A percentile compares a stretch with the other conserved stretches of the same genome.
Conservation (phyloP, 2,113 vertebrate genomes). For the Nothobranchius furzeri region DNA sequence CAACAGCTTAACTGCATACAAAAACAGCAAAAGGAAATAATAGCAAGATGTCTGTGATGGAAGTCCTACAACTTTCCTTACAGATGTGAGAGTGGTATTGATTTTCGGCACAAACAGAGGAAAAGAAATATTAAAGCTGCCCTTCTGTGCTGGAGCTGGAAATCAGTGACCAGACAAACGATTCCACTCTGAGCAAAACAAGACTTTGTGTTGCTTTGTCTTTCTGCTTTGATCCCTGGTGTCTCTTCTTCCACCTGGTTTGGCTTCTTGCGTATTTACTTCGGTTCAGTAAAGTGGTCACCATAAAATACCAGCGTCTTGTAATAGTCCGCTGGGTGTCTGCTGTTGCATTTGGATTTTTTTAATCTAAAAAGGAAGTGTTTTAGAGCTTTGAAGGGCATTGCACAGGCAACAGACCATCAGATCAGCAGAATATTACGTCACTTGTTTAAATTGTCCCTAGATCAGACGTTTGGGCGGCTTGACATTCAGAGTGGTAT, state of each 20-base stretch:
- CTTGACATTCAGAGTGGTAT: not conserved
- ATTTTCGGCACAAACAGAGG: not conserved
- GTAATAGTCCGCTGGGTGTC: slow-evolving; percentile 2
- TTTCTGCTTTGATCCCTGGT: slow-evolving; percentile 1
- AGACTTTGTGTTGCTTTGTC: slow-evolving; percentile 1
- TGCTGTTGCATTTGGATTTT: not conserved
- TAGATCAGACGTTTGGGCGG: no score
- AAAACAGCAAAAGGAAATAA: not conserved
- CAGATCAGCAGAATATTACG: not conserved
- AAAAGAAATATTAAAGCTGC: not conserved
- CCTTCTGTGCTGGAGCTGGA: not conserved
- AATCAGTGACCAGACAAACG: not conserved
- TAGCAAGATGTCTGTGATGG: not conserved
- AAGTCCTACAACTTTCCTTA: not conserved
- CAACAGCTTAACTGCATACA: not conserved
- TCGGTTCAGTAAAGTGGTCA: slow-evolving; percentile 5
- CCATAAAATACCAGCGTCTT: not conserved
- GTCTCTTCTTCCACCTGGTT: slow-evolving; percentile 12
- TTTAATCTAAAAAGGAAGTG: not conserved
- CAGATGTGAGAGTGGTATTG: slow-evolving; percentile 6
- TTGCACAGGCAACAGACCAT: not conserved
- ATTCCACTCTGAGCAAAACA: not conserved
- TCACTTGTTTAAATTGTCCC: not conserved
- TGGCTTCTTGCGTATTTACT: slow-evolving; percentile 1
- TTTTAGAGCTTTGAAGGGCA: not conserved